Conservation (phyloP, 2,113 vertebrate species). For the Pungitius pungitius region DNA sequence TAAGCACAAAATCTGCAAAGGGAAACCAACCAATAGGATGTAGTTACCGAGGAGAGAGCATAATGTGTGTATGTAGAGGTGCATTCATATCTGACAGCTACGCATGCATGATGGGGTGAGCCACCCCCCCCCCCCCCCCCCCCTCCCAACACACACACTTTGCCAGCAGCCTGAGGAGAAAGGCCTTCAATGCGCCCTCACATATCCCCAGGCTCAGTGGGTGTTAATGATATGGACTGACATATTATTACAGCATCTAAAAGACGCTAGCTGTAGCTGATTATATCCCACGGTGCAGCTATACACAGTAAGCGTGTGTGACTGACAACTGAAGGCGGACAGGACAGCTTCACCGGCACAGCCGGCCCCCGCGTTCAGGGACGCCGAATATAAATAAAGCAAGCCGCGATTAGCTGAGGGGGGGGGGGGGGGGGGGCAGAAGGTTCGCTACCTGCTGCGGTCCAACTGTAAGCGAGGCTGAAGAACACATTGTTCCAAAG, state of each 20-base stretch:
- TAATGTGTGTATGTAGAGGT: slow-evolving; percentile 10
- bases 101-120: background rate
- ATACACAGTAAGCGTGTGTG: slow-evolving; percentile 51
- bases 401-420: slow-evolving; percentile 43
- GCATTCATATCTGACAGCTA: slow-evolving; percentile 21
- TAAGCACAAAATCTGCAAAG: slow-evolving; percentile 18
- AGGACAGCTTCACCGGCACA: slow-evolving; percentile 51
- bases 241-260: slow-evolving; percentile 73
- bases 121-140: background rate
- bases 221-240: slow-evolving; percentile 69
- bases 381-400: slow-evolving; percentile 57
- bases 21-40: slow-evolving; percentile 14
- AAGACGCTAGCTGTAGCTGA: slow-evolving; percentile 59
- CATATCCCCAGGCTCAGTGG: slow-evolving; percentile 53
- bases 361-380: slow-evolving; percentile 32
- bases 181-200: slow-evolving; percentile 50
- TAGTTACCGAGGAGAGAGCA: slow-evolving; percentile 24
- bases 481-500: slow-evolving; percentile 38
- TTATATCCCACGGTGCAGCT: slow-evolving; percentile 46
- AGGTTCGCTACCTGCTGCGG: slow-evolving; percentile 43
- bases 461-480: slow-evolving; percentile 38
- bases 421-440: slow-evolving; percentile 28
- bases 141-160: background rate
- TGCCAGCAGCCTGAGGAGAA: slow-evolving; percentile 36
- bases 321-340: slow-evolving; percentile 63